Evolutionary conservation across 1,140 invertebrate species (phyloP).

Genomic region (Lordiphosa collinella): DNA sequence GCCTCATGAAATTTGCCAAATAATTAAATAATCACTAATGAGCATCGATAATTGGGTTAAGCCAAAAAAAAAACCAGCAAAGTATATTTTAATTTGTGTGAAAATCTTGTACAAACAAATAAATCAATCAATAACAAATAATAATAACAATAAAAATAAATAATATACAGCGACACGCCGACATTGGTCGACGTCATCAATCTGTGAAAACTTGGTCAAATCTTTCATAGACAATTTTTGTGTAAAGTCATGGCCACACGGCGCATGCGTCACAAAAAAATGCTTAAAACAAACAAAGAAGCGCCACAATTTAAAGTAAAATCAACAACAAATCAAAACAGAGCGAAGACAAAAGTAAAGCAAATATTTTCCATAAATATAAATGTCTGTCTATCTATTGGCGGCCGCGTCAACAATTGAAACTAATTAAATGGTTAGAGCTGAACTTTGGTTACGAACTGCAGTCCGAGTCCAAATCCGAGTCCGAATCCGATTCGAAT

Average conservation of each 20-base stretch:
- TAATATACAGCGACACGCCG: slow-evolving; percentile 39
- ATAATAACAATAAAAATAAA: slow-evolving; percentile 70
- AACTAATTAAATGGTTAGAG: slow-evolving; percentile 71
- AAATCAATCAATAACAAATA: slow-evolving; percentile 69
- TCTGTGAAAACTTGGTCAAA: slow-evolving; percentile 67
- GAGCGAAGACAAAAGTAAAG: slow-evolving; percentile 37
- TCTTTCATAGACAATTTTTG: slow-evolving; percentile 37
- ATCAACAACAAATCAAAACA: slow-evolving; percentile 49
- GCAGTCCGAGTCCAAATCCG: slow-evolving; percentile 15
- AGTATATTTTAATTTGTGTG: slow-evolving; percentile 78
- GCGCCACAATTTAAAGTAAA: slow-evolving; percentile 64
- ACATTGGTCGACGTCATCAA: slow-evolving; percentile 41
- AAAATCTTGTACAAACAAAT: slow-evolving; percentile 73
- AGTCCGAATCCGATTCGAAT: slow-evolving; percentile 27
- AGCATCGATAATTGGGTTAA: slow-evolving; percentile 68
- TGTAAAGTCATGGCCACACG: slow-evolving; percentile 54
- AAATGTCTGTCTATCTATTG: slow-evolving; percentile 31
- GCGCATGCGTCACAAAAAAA: slow-evolving; percentile 60
- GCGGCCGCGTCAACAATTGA: slow-evolving; percentile 43
- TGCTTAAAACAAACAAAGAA: slow-evolving; percentile 66
- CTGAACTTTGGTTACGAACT: slow-evolving; percentile 42
- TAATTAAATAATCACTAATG: slow-evolving; percentile 72
- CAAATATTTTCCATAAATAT: slow-evolving; percentile 63
- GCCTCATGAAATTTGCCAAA: slow-evolving; percentile 47
- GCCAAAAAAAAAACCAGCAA: slow-evolving; percentile 35